Evolutionary conservation across 2,888 invertebrate genomes (phyloP), one percentile per base, ranked within the genome.

Genomic region (Plutella xylostella): DNA sequence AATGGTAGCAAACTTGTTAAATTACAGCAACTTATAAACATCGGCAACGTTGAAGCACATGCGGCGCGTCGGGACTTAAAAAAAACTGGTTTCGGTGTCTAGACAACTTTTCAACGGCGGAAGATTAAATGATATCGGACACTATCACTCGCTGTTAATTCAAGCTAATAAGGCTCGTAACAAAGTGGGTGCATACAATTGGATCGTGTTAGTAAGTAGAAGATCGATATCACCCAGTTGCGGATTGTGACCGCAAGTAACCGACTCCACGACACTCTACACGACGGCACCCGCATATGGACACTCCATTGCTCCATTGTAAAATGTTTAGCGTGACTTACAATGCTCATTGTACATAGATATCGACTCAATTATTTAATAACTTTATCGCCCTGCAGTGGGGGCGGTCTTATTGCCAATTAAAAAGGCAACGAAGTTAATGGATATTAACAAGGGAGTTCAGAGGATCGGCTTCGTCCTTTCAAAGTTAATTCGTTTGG

Each of bases 181-280:
- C 28, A n/a, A 9, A 28, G 28, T 28, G n/a, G 28, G 9, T 28
- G 28, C 28, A 28, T 28, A 28, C n/a, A 28, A 22, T 6, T n/a
- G 3, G 2, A 3, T 6, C 5, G 5, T 7, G 17, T 17, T 17
- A 38, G 44, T 51, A 50, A 50, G 50, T 48, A 58, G 76, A 74
- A 74, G 75, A 76, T 73, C 71, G 69, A 76, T 76, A 71, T 64
- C 57, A 56, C 58, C 57, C 61, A 63, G 70, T 69, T 72, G 74
- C 67, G 67, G 72, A 68, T 65, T 62, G 51, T 61, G 67, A 76
- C 76, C 75, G 55, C 77, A 74, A 65, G 73, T 68, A 76, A 73
- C 58, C 55, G 51, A 52, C 67, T 68, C 70, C 71, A 65, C 51
- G 56, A 54, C 55, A 59, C 58, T 55, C 48, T 48, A 61, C 51